These are phyloP conservation scores for Campylorhamphus procurvoides DNA, from an alignment of 2,113 vertebrate genomes.

Conservation along the genomic window DNA sequence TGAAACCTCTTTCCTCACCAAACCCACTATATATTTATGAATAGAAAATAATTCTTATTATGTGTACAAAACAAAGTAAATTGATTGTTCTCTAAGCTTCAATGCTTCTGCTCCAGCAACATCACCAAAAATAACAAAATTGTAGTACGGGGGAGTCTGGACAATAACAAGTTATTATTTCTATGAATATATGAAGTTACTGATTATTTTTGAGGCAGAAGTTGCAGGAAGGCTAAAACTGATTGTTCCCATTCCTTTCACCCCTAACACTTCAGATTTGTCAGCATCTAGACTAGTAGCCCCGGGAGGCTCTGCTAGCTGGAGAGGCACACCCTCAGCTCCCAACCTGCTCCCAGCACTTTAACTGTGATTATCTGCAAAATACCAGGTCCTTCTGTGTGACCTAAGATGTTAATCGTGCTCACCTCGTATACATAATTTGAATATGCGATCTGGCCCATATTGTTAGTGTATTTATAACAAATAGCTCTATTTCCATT, in stretches of 20 bases:
- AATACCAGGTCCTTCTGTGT: not conserved
- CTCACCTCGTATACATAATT: not conserved
- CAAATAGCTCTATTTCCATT: not conserved
- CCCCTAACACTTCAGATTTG: not conserved
- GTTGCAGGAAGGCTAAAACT: not conserved
- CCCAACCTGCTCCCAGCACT: not conserved
- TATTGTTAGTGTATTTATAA: not conserved
- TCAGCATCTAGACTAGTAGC: not conserved
- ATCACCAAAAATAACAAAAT: not conserved
- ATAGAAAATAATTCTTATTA: not conserved
- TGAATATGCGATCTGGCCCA: not conserved
- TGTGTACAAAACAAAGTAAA: not conserved
- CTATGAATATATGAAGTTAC: not conserved
- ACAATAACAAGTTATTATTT: not conserved
- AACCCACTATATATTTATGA: not conserved
- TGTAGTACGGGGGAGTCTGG: not conserved
- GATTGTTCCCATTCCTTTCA: not conserved
- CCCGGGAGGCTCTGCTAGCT: not conserved
- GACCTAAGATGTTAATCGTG: not conserved
- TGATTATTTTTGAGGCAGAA: not conserved
- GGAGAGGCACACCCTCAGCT: fast-evolving
- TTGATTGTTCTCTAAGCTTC: not conserved
- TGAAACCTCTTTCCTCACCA: not conserved
- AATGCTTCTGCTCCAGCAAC: not conserved
- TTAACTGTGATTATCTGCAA: not conserved